Base-by-base conservation (phyloP, 1,140 invertebrate genomes). In the Meloidogyne floridensis region DNA sequence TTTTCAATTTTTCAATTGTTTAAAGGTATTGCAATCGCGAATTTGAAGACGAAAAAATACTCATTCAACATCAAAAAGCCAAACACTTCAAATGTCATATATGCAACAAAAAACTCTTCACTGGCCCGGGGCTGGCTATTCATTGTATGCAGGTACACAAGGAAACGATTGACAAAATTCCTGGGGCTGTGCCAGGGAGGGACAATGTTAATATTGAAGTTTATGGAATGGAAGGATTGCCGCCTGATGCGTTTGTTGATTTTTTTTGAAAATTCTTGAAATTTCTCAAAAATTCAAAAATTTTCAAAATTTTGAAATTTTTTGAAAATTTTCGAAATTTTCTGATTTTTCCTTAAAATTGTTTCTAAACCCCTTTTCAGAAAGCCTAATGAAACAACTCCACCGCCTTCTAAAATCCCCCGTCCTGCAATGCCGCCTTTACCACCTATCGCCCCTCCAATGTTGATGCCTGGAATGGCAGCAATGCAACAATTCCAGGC, bases 51-150 rank as follows among this genome's bases (percentile, higher is more conserved):
- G 98, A 99, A 91, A 99, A 99, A 91, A 99, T 99, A 92, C 92
- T 99, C n/a, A 97, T 99, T 87, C 97, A 99, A 91, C 98, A 99
- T 92, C 98, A 99, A 91, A 99, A 99, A 92, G 98, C 98, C 20
- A 99, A 99, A 92, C 98, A 99, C 93, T 99, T 99, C 89, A 99
- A 99, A 93, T 99, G 98, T 93, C 96, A 98, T 91, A 97, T 98
- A 91, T 99, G 97, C 92, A 96, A 98, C 91, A 99, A 98, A 91
- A 99, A 99, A 92, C 91, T 99, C 81, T 99, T 98, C 90, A 98
- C 98, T 72, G 96, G 96, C 54, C 88, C 88, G 8, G 92, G 92
- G 6, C 92, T 99, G 75, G 96, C 96, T 84, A 99, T 99, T 92
- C 98, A 99, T 92, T 99, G 98, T 91, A 98, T 59, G 75, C 98